A percentile compares a stretch with the other conserved stretches of the same genome.
phyloP scores from a whole-genome alignment of 2,113 vertebrate species.

The Laticauda colubrina region DNA sequence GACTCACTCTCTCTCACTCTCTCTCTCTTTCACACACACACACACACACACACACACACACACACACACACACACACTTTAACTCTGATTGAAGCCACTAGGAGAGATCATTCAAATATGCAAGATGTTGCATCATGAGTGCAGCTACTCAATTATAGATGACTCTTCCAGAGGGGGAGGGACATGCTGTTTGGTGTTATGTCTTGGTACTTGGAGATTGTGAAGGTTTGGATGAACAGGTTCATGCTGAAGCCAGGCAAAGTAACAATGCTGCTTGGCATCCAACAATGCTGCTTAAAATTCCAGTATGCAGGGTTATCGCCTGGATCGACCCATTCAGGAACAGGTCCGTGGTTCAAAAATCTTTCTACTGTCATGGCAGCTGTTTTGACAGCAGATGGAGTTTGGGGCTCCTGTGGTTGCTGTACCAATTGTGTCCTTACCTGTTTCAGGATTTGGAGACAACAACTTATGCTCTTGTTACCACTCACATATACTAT shows the following conservation, averaged over 20 bases:
- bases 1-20: no score
- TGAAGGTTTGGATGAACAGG: background rate
- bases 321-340: background rate
- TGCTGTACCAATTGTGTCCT: background rate
- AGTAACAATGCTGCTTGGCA: background rate
- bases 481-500: background rate
- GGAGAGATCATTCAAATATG: background rate
- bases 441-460: background rate
- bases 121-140: background rate
- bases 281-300: background rate
- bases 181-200: background rate
- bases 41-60: background rate
- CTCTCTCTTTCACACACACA: no score
- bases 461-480: background rate
- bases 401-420: background rate
- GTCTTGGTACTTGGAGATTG: background rate
- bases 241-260: background rate
- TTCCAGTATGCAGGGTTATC: background rate
- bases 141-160: background rate
- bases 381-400: background rate
- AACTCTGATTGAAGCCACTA: background rate
- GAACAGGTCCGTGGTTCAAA: background rate
- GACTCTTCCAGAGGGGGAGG: background rate
- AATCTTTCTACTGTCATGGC: background rate
- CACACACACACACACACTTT: background rate